A percentile compares a stretch with the other conserved stretches of the same genome.
Conservation (phyloP, 2,113 vertebrate genomes). For the Octodon degus region DNA sequence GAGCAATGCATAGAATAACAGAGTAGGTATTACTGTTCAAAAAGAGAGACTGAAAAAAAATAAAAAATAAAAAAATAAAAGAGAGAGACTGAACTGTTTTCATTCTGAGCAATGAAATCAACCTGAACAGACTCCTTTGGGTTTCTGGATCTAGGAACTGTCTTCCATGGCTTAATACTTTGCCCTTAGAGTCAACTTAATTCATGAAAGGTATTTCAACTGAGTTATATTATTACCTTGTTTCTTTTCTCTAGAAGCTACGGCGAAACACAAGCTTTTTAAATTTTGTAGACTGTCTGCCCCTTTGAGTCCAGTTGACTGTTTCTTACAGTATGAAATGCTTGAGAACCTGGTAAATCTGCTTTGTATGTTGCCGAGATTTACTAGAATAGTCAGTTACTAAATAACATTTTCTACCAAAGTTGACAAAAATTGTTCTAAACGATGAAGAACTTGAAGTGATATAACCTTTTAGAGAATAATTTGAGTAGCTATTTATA, state of each 20-base stretch:
- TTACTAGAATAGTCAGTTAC: neutral
- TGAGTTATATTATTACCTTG: neutral
- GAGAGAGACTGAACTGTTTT: neutral
- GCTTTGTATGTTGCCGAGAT: neutral
- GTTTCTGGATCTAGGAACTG: neutral
- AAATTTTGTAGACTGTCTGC: neutral
- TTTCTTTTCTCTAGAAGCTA: constrained; percentile 38
- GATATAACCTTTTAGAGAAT: neutral
- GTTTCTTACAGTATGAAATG: constrained; percentile 23
- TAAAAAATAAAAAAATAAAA: no score
- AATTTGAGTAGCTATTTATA: constrained; percentile 56
- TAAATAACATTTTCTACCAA: constrained; percentile 37
- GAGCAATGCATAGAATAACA: neutral
- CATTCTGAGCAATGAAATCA: neutral
- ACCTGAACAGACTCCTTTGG: neutral
- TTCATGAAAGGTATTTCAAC: constrained; percentile 1
- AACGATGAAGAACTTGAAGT: neutral
- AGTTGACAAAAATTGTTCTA: constrained; percentile 13
- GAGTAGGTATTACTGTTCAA: neutral
- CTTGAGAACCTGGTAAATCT: constrained; percentile 36
- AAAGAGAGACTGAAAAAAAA: neutral
- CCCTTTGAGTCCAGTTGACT: neutral
- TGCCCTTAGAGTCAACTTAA: neutral
- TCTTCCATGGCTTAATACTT: neutral
- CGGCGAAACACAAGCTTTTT: neutral